phyloP scores from a whole-genome alignment of 2,797 vertebrate genomes.

The Coreius guichenoti region DNA sequence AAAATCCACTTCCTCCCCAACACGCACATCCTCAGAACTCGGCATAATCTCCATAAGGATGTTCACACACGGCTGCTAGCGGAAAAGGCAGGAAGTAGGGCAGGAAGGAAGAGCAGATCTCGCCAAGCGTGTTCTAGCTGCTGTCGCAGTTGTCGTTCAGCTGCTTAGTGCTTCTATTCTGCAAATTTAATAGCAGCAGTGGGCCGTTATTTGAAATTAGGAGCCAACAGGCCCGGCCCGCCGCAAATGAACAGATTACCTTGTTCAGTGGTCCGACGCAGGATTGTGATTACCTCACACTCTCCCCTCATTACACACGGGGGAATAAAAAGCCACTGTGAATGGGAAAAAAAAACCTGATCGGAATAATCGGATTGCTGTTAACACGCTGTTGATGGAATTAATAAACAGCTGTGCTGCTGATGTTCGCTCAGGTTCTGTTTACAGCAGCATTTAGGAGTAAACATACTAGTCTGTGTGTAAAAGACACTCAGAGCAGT shows the following conservation, averaged over 20 bases:
- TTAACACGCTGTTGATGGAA: slow-evolving; percentile 58
- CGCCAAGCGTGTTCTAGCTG: neutral
- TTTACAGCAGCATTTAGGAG: slow-evolving; percentile 33
- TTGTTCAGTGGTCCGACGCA: slow-evolving; percentile 78
- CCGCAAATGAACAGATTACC: slow-evolving; percentile 77
- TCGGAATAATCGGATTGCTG: slow-evolving; percentile 66
- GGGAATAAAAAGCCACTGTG: slow-evolving; percentile 67
- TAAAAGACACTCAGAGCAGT: slow-evolving; percentile 2
- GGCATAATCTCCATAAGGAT: slow-evolving; percentile 66
- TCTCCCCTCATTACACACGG: slow-evolving; percentile 73
- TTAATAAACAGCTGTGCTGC: slow-evolving; percentile 54
- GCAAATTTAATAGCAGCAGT: slow-evolving; percentile 57
- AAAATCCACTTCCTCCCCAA: slow-evolving; percentile 68
- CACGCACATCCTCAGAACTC: slow-evolving; percentile 64
- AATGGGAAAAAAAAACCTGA: slow-evolving; percentile 59
- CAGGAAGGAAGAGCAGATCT: slow-evolving; percentile 31
- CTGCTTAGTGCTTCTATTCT: slow-evolving; percentile 59
- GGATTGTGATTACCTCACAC: slow-evolving; percentile 75
- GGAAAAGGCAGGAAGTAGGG: neutral
- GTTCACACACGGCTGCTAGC: slow-evolving; percentile 47
- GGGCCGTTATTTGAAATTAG: slow-evolving; percentile 67
- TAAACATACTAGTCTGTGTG: neutral
- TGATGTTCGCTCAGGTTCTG: slow-evolving; percentile 49
- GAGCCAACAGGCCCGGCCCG: slow-evolving; percentile 69
- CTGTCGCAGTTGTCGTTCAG: slow-evolving; percentile 28